Base-by-base conservation (phyloP, 2,113 vertebrate species). In the Upupa epops region DNA sequence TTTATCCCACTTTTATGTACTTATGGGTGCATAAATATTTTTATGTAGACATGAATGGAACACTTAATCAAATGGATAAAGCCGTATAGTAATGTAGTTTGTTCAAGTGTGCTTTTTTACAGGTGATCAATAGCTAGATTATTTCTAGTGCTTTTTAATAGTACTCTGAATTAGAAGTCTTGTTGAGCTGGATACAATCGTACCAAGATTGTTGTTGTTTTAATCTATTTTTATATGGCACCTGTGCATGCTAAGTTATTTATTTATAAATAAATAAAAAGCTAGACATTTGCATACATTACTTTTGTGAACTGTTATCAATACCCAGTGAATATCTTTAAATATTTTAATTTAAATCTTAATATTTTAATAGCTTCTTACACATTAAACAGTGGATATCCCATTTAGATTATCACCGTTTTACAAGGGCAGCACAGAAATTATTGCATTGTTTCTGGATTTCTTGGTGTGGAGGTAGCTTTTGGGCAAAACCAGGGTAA, bases 181-280 rank as follows among this genome's bases (percentile, higher is more conserved):
- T 64, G 9, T 71, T 71, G 48, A 81, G 29, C 16, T 3, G 42
- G 68, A 73, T 83, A 40, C 69, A 91, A 80, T 42, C 3, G 1
- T 40, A n/a, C 31, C 26, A n/a, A 46, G 42, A 66, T 60, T 63
- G 45, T 68, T 66, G 26, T 59, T 71, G 25, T n/a, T 76, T 73
- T 79, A 65, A 70, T 86, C 52, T 73, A 31, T 46, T 94, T 83
- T 90, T 76, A 66, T 83, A 83, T 85, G 29, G 45, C 55, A 52
- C 28, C 77, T 65, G 20, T 55, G 13, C 83, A 48, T 55, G 17
- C 3, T 13, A 80, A 77, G 6, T 4, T 91, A 52, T 65, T 81
- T 93, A 73, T 65, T 74, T 80, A 54, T 83, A 88, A 86, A 88
- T 83, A 89, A 93, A 80, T 90, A 78, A 87, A 90, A 69, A 58